Evolutionary conservation across 2,113 vertebrate species (phyloP), one percentile per base, ranked within the genome.

Genomic region (Sakesphorus luctuosus): DNA sequence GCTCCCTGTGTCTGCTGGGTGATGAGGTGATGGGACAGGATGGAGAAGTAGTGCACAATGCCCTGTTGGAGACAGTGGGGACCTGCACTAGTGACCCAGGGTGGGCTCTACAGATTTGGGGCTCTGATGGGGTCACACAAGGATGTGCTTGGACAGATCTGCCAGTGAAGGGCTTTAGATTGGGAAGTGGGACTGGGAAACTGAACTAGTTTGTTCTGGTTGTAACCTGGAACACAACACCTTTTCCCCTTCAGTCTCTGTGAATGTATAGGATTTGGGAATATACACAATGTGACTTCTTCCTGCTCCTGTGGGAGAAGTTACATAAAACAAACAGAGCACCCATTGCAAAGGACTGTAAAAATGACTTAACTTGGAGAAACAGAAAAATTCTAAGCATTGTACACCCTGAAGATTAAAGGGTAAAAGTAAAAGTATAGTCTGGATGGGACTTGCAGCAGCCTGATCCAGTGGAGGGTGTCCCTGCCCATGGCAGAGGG

Each of bases 41-140:
- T 28, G 11, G 72, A 24, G 38, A 33, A 20, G 49, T 26, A 9
- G 28, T 2, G 26, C 23, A 2, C 1, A 3, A 17, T 7, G 26
- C n/a, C 52, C 15, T 0, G 1, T 7, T 20, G 10, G 12, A 31
- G 52, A 24, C 16, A 4, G 3, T 0, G 0, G 3, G 31, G 55
- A 15, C 21, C 61, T 31, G 20, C 55, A 11, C 10, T 6, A 2
- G 3, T 4, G 21, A 13, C 38, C 35, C 40, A 2, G 10, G 11
- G 26, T 7, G 43, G 33, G 11, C 24, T 2, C 11, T 29, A 11
- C 3, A 7, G 31, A 25, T 50, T 4, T 4, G 19, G 31, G 28
- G 13, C 5, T n/a, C 36, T 43, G 29, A 21, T 50, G 73, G 0
- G 0, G 14, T 40, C 36, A 4, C 8, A 0, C 5, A 18, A 74